Percentiles rank a stretch among this genome's conserved stretches.
Conservation (phyloP, 2,888 invertebrate species). For the Ctena decussata region DNA sequence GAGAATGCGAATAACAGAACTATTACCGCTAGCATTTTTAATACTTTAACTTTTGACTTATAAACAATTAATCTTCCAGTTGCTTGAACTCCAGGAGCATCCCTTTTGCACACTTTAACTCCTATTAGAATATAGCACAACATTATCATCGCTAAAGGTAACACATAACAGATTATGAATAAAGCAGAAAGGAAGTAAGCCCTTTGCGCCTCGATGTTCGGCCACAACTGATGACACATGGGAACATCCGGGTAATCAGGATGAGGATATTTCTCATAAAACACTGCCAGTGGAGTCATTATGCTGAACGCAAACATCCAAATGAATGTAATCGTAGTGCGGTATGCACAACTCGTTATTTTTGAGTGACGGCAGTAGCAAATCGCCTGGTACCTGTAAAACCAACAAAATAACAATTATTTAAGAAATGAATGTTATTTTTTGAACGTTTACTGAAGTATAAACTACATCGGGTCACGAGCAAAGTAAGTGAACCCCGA, state of each 20-base stretch:
- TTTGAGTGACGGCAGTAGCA: conserved; percentile 98
- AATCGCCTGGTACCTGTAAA: conserved; percentile 96
- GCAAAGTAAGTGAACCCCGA: no score
- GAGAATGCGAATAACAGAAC: conserved; percentile 96
- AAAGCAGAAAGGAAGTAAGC: conserved; percentile 96
- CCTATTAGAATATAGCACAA: conserved; percentile 97
- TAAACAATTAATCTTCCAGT: conserved; percentile 86
- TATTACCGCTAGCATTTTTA: conserved; percentile 97
- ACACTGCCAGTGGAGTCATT: conserved; percentile 95
- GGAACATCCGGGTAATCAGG: conserved; percentile 55
- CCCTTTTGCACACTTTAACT: conserved; percentile 95
- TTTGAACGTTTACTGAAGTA: no score
- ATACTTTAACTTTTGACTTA: conserved; percentile 97
- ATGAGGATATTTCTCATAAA: conserved; percentile 91
- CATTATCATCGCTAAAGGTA: conserved; percentile 96
- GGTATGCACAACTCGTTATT: conserved; percentile 95
- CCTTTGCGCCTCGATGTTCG: conserved; percentile 93
- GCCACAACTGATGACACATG: conserved; percentile 90
- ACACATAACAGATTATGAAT: conserved; percentile 95
- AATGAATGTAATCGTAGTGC: conserved; percentile 95
- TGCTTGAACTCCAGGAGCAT: conserved; percentile 96
- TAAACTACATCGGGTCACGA: no score
- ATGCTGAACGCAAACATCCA: conserved; percentile 94
- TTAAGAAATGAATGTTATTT: no score
- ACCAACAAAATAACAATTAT: neutral